These are phyloP conservation scores for Dendrolimus houi DNA, from an alignment of 2,888 invertebrate genomes.

Conservation along the genomic window DNA sequence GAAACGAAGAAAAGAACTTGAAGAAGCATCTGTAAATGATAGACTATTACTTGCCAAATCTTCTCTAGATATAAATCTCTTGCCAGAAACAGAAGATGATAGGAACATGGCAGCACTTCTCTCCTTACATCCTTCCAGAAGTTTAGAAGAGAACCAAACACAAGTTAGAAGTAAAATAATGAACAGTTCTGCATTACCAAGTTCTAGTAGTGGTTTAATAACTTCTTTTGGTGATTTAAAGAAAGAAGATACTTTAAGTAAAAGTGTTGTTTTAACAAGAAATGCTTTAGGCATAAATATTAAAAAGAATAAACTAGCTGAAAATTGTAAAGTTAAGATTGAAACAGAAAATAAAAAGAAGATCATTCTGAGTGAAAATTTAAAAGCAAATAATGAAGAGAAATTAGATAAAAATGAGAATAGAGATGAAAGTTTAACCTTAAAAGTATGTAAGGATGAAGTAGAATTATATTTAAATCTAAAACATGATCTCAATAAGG, in stretches of 20 bases:
- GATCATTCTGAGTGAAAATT: background rate
- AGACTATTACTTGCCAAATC: slow-evolving; percentile 82
- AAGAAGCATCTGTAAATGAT: slow-evolving; percentile 81
- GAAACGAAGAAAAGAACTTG: slow-evolving; percentile 84
- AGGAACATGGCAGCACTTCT: slow-evolving; percentile 86
- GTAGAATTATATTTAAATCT: too few relatives aligned
- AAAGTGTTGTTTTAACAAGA: slow-evolving; percentile 40
- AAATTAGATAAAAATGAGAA: slow-evolving; percentile 5
- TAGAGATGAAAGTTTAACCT: slow-evolving; percentile 1
- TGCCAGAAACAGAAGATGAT: slow-evolving; percentile 89
- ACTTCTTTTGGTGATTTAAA: slow-evolving; percentile 74
- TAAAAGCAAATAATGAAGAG: slow-evolving; percentile 1
- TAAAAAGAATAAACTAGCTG: slow-evolving; percentile 32
- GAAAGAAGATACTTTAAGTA: slow-evolving; percentile 69
- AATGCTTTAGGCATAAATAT: slow-evolving; percentile 56
- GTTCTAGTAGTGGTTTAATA: slow-evolving; percentile 65
- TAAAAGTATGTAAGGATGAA: too few relatives aligned
- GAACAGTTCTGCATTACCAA: slow-evolving; percentile 73
- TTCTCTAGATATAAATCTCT: slow-evolving; percentile 84
- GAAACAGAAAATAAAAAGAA: slow-evolving; percentile 3
- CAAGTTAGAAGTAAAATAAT: slow-evolving; percentile 68
- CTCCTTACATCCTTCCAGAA: slow-evolving; percentile 78
- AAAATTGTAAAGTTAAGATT: slow-evolving; percentile 1
- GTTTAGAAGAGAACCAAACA: slow-evolving; percentile 75
- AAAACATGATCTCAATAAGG: too few relatives aligned